Evolutionary conservation across 2,888 invertebrate species (phyloP).

Genomic region (Thysanoteuthis rhombus): DNA sequence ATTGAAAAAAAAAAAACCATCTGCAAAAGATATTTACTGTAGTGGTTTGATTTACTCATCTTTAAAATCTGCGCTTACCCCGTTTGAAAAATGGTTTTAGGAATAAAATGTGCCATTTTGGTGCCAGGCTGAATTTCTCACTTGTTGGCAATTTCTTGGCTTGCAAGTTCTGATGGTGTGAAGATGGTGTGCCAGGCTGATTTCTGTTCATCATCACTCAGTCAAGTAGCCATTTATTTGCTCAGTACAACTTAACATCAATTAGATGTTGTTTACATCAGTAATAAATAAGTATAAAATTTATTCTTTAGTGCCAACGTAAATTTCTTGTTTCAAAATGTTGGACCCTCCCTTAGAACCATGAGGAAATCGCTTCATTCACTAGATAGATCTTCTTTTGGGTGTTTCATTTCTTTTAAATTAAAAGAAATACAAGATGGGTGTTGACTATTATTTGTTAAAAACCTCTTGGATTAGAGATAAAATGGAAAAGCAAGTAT

Average conservation of each 20-base stretch:
- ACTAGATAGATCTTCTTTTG: background rate
- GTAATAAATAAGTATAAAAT: background rate
- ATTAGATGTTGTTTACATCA: background rate
- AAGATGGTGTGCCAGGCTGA: background rate
- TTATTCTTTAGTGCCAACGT: background rate
- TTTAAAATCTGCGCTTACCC: background rate
- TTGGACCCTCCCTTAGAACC: background rate
- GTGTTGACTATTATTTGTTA: background rate
- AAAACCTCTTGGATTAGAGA: background rate
- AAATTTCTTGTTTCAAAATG: background rate
- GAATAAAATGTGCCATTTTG: background rate
- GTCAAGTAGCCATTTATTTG: background rate
- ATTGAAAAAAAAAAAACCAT: no score
- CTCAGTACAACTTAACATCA: background rate
- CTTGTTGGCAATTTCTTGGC: background rate
- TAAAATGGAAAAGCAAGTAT: background rate
- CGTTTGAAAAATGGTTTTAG: background rate
- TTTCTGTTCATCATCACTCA: background rate
- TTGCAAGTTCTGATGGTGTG: background rate
- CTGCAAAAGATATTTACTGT: background rate
- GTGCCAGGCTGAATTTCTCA: background rate
- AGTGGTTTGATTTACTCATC: background rate
- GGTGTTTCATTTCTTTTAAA: background rate
- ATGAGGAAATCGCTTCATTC: background rate
- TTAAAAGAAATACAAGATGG: background rate